Evolutionary conservation across 2,888 invertebrate species (phyloP).

Genomic region (Camponotus fellah): DNA sequence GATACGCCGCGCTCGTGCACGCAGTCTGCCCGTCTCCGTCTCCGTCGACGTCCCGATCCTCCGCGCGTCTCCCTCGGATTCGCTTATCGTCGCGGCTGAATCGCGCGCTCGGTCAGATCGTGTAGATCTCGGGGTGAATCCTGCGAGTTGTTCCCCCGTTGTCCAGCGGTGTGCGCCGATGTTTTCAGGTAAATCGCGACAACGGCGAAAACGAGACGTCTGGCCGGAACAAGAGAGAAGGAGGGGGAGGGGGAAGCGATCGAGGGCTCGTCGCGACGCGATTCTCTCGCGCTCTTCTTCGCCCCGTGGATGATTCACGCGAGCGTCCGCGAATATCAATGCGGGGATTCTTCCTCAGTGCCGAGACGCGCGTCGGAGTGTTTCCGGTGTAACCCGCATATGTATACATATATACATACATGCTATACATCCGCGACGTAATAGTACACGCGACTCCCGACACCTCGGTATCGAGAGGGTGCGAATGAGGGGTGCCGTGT

Average conservation of each 20-base stretch:
- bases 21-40: slow-evolving; percentile 54
- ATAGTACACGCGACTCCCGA: slow-evolving; percentile 23
- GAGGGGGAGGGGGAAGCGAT: neutral
- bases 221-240: neutral
- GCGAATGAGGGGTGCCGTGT: slow-evolving; percentile 52
- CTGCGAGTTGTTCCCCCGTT: slow-evolving; percentile 37
- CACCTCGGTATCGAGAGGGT: slow-evolving; percentile 56
- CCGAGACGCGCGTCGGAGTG: slow-evolving; percentile 25
- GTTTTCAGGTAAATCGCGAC: slow-evolving; percentile 74
- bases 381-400: slow-evolving; percentile 3
- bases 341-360: slow-evolving; percentile 10
- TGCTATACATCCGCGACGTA: neutral
- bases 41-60: slow-evolving; percentile 31
- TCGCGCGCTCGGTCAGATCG: neutral
- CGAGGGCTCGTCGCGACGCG: slow-evolving; percentile 7
- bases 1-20: slow-evolving; percentile 69
- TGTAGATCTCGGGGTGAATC: slow-evolving; percentile 20
- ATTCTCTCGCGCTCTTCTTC: slow-evolving; percentile 4
- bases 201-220: slow-evolving; percentile 48
- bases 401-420: neutral
- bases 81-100: neutral
- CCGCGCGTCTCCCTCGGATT: neutral
- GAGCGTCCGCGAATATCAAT: neutral
- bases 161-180: slow-evolving; percentile 60
- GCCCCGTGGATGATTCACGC: slow-evolving; percentile 42